phyloP scores from a whole-genome alignment of 2,888 invertebrate genomes.

The Callinectes sapidus region DNA sequence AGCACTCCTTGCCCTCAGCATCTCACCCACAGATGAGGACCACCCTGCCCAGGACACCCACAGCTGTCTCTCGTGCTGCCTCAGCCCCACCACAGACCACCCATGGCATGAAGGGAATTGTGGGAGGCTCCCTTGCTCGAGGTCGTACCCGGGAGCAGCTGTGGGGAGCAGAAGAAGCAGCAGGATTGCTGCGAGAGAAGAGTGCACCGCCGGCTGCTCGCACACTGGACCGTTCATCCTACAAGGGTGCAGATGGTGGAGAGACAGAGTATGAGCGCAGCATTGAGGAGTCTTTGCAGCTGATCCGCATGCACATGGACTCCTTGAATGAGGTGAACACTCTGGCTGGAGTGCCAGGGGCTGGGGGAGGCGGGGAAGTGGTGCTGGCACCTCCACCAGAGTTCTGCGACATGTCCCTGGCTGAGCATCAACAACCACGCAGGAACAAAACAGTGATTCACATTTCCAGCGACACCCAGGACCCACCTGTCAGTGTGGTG shows the following conservation, averaged over 20 bases:
- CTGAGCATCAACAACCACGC: constrained; percentile 75
- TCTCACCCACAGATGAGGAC: constrained; percentile 55
- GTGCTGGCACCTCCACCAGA: constrained; percentile 92
- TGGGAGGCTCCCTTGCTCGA: constrained; percentile 57
- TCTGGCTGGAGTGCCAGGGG: constrained; percentile 73
- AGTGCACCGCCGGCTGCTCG: constrained; percentile 56
- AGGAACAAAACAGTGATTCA: constrained; percentile 74
- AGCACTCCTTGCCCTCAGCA: constrained; percentile 41
- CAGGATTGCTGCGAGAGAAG: constrained; percentile 60
- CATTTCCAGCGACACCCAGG: constrained; percentile 64
- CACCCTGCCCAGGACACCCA: constrained; percentile 57
- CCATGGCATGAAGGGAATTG: constrained; percentile 39
- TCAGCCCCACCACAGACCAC: constrained; percentile 64
- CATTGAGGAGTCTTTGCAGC: constrained; percentile 75
- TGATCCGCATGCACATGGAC: constrained; percentile 76
- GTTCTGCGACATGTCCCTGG: constrained; percentile 84
- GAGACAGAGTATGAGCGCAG: constrained; percentile 74
- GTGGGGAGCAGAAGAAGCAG: constrained; percentile 63
- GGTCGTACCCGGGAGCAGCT: constrained; percentile 66
- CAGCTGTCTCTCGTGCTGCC: constrained; percentile 46
- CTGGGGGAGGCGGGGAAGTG: constrained; percentile 74
- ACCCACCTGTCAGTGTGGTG: constrained; percentile 82
- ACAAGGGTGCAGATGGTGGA: constrained; percentile 64
- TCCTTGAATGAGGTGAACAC: constrained; percentile 75
- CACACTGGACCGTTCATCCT: constrained; percentile 57